Conservation (phyloP, 2,888 invertebrate genomes). For the Drosophila longiperda region DNA sequence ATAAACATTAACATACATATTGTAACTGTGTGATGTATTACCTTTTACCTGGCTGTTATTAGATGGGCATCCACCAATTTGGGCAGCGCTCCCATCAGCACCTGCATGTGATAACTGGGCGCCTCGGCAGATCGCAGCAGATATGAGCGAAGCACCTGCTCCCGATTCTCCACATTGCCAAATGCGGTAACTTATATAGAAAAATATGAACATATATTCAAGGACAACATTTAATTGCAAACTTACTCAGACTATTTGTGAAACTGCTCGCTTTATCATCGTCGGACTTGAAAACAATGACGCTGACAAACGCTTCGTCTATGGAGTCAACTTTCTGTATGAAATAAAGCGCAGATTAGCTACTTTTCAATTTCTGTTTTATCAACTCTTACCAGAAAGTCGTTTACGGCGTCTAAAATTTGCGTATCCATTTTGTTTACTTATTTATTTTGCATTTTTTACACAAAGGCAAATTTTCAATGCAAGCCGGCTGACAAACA, state of each 20-base stretch:
- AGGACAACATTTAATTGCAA: too few species aligned
- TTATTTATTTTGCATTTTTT: conserved; percentile 56
- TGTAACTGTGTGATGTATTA: background rate
- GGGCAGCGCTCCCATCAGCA: conserved; percentile 91
- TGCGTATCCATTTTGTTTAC: conserved; percentile 75
- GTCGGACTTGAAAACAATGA: conserved; percentile 92
- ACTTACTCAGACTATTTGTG: conserved; percentile 88
- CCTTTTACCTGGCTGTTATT: conserved; percentile 91
- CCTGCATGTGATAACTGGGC: conserved; percentile 91
- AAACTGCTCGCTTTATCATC: conserved; percentile 89
- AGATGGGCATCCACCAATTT: conserved; percentile 90
- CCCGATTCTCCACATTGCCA: conserved; percentile 90
- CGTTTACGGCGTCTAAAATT: conserved; percentile 78
- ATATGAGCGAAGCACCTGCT: conserved; percentile 91
- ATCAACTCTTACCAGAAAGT: conserved; percentile 72
- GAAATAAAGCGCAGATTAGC: background rate
- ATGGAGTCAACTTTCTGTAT: conserved; percentile 91
- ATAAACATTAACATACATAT: background rate
- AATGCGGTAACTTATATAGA: conserved; percentile 86
- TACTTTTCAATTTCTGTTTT: background rate
- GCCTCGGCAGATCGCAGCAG: conserved; percentile 90
- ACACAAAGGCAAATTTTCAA: conserved; percentile 50
- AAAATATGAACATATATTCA: background rate
- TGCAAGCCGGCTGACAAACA: conserved; percentile 32
- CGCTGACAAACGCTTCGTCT: conserved; percentile 95